Conservation (phyloP, 2,888 invertebrate species). For the Heterodera filipjevi region DNA sequence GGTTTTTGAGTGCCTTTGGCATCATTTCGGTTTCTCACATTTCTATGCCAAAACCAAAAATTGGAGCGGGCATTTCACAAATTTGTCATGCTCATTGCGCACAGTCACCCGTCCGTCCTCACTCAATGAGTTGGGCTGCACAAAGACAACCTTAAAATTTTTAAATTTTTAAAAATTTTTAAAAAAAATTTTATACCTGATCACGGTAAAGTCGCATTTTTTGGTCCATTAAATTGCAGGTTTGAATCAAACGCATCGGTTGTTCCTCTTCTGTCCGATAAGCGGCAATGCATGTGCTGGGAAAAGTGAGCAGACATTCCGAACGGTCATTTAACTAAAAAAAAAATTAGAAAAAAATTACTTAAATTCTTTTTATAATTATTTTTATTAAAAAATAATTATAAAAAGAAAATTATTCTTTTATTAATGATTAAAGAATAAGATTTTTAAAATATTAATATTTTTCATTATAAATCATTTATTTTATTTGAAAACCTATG, state of each 20-base stretch:
- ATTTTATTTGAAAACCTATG: too few relatives aligned
- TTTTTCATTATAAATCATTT: too few relatives aligned
- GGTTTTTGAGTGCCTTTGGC: not conserved
- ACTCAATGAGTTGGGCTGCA: slow-evolving; percentile 59
- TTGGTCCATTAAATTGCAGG: slow-evolving; percentile 56
- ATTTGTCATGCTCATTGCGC: slow-evolving; percentile 58
- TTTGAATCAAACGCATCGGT: slow-evolving; percentile 61
- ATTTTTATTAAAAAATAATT: too few relatives aligned
- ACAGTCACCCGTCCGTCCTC: slow-evolving; percentile 58
- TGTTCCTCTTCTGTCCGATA: slow-evolving; percentile 57
- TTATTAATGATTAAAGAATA: too few relatives aligned
- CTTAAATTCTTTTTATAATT: not conserved
- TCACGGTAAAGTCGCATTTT: slow-evolving; percentile 62
- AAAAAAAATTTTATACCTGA: slow-evolving; percentile 47
- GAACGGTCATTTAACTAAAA: slow-evolving; percentile 37
- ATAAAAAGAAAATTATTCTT: too few relatives aligned
- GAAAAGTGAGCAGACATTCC: slow-evolving; percentile 47
- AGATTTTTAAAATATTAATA: too few relatives aligned
- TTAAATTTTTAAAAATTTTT: not conserved
- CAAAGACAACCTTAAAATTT: slow-evolving; percentile 57
- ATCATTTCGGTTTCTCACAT: slow-evolving; percentile 56
- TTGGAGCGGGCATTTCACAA: slow-evolving; percentile 54
- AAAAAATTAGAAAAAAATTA: not conserved
- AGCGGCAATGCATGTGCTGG: slow-evolving; percentile 55
- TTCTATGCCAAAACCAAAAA: slow-evolving; percentile 53